phyloP scores from a whole-genome alignment of 2,888 invertebrate genomes.

The Elysia crispata region DNA sequence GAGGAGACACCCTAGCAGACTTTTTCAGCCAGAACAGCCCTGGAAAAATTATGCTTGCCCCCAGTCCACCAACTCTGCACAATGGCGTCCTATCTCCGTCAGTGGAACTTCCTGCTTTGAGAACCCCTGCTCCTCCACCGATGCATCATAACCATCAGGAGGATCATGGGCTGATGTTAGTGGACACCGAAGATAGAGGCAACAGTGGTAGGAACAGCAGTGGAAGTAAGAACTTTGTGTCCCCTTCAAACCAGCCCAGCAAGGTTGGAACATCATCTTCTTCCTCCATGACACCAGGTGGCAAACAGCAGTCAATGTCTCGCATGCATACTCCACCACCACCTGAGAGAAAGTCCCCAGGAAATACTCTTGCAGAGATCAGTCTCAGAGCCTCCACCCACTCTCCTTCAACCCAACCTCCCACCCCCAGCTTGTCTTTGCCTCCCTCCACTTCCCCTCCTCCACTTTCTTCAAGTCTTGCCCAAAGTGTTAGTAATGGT shows the following conservation, averaged over 20 bases:
- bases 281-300: neutral
- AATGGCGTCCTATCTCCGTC: constrained; percentile 47
- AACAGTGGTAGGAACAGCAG: neutral
- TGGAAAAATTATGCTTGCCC: constrained; percentile 41
- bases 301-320: constrained; percentile 7
- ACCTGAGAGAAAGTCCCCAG: constrained; percentile 33
- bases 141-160: constrained; percentile 26
- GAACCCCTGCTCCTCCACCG: constrained; percentile 44
- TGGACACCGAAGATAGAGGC: constrained; percentile 24
- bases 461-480: constrained; percentile 13
- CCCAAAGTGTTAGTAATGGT: neutral
- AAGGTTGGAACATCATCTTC: neutral
- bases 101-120: constrained; percentile 45
- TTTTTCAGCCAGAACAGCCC: constrained; percentile 48
- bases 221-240: constrained; percentile 17
- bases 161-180: constrained; percentile 24
- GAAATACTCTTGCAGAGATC: neutral
- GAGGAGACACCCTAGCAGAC: constrained; percentile 41
- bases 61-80: constrained; percentile 41
- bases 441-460: constrained; percentile 27
- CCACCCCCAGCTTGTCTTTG: constrained; percentile 28
- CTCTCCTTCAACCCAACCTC: neutral
- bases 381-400: neutral
- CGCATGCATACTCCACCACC: constrained; percentile 35
- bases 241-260: neutral